These are phyloP conservation scores for Porites evermanni DNA, from an alignment of 92 coral and sea anemone genomes.

Conservation along the genomic window DNA sequence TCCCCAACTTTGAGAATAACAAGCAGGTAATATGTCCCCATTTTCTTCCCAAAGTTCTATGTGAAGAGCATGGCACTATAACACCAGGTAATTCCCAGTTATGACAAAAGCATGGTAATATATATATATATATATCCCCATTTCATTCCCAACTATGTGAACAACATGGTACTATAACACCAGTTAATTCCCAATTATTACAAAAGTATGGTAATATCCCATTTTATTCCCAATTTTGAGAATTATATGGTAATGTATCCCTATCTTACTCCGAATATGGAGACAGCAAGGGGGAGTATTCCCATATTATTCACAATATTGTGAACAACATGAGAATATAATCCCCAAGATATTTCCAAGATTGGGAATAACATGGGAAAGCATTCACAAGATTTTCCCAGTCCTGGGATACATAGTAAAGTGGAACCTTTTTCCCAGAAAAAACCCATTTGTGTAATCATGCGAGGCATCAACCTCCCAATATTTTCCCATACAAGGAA, in stretches of 20 bases:
- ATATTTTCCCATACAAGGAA: slow-evolving; percentile 1
- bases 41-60: too few relatives aligned
- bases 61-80: too few relatives aligned
- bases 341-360: background rate
- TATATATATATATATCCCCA: too few relatives aligned
- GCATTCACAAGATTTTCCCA: background rate
- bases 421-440: background rate
- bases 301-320: background rate
- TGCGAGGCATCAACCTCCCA: background rate
- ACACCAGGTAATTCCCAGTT: slow-evolving; percentile 19
- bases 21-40: too few relatives aligned
- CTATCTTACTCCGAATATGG: background rate
- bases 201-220: too few relatives aligned
- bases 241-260: background rate
- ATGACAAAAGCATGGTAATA: background rate
- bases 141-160: too few relatives aligned
- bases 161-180: too few relatives aligned
- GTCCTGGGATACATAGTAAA: background rate
- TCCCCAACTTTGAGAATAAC: too few relatives aligned
- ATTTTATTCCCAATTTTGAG: too few relatives aligned
- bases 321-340: background rate
- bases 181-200: too few relatives aligned
- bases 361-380: background rate
- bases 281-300: background rate
- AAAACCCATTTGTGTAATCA: background rate